phyloP scores from a whole-genome alignment of 1,140 invertebrate genomes.

The Dryas iulia region DNA sequence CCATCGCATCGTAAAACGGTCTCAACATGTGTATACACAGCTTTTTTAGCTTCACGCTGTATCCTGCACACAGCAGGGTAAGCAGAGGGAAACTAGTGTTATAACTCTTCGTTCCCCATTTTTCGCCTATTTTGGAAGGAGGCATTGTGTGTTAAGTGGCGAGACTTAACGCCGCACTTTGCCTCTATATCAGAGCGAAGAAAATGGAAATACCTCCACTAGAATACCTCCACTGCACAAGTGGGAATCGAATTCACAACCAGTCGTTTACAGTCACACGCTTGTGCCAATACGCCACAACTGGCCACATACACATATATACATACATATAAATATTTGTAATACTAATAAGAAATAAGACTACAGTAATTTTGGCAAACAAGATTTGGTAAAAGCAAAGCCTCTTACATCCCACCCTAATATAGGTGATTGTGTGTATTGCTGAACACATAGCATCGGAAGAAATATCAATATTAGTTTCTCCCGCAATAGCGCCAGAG shows the following conservation, averaged over 20 bases:
- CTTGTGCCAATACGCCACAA: too few relatives aligned
- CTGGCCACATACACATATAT: too few relatives aligned
- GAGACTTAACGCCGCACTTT: background rate
- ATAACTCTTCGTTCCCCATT: background rate
- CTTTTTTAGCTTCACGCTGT: background rate
- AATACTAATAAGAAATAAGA: too few relatives aligned
- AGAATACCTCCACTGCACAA: too few relatives aligned
- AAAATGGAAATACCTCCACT: too few relatives aligned
- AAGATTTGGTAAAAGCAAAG: background rate
- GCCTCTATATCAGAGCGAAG: background rate
- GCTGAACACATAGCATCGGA: background rate
- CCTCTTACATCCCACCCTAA: background rate
- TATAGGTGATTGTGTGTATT: background rate
- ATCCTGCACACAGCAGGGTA: background rate
- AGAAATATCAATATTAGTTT: conserved; percentile 1
- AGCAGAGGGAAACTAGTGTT: background rate
- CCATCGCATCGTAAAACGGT: too few relatives aligned
- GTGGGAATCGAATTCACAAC: too few relatives aligned
- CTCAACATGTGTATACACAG: too few relatives aligned
- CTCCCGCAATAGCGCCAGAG: background rate
- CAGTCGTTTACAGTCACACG: too few relatives aligned
- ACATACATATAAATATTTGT: too few relatives aligned
- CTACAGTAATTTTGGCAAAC: background rate
- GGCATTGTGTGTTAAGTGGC: background rate
- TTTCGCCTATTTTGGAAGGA: background rate